phyloP scores from a whole-genome alignment of 2,797 vertebrate species.

The Miichthys miiuy region DNA sequence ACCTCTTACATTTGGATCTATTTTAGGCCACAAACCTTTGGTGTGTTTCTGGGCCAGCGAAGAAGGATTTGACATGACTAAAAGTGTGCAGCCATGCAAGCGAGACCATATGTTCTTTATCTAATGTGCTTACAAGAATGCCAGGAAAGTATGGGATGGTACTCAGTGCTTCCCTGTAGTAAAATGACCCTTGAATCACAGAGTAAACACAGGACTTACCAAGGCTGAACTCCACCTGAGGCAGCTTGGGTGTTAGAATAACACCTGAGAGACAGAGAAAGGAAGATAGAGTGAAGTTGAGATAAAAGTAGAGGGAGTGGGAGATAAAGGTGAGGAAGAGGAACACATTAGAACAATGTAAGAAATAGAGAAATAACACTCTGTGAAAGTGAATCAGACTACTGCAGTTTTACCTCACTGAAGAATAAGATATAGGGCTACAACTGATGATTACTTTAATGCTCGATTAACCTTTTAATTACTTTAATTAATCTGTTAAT shows the following conservation, averaged over 20 bases:
- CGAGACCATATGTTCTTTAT: background rate
- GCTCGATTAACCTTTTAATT: background rate
- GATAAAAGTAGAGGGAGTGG: slow-evolving; percentile 32
- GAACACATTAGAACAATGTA: slow-evolving; percentile 16
- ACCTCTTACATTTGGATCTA: slow-evolving; percentile 18
- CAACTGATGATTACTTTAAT: background rate
- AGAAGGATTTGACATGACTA: background rate
- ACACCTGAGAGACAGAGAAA: slow-evolving; percentile 65
- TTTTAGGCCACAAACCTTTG: slow-evolving; percentile 14
- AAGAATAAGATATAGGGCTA: background rate
- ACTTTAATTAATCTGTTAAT: background rate
- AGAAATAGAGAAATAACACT: slow-evolving; percentile 28
- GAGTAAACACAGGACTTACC: slow-evolving; percentile 73
- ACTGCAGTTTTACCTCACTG: background rate
- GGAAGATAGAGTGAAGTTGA: slow-evolving; percentile 10
- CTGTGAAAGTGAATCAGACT: background rate
- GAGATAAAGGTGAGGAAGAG: slow-evolving; percentile 18
- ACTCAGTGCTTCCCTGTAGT: background rate
- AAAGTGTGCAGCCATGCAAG: slow-evolving; percentile 7
- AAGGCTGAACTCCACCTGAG: slow-evolving; percentile 79
- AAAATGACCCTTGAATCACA: slow-evolving; percentile 32
- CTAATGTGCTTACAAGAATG: slow-evolving; percentile 24
- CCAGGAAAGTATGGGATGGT: background rate
- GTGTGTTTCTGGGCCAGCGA: slow-evolving; percentile 4
- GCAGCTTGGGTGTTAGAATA: slow-evolving; percentile 69